phyloP scores from a whole-genome alignment of 2,797 vertebrate genomes.

The Pelodytes ibericus region DNA sequence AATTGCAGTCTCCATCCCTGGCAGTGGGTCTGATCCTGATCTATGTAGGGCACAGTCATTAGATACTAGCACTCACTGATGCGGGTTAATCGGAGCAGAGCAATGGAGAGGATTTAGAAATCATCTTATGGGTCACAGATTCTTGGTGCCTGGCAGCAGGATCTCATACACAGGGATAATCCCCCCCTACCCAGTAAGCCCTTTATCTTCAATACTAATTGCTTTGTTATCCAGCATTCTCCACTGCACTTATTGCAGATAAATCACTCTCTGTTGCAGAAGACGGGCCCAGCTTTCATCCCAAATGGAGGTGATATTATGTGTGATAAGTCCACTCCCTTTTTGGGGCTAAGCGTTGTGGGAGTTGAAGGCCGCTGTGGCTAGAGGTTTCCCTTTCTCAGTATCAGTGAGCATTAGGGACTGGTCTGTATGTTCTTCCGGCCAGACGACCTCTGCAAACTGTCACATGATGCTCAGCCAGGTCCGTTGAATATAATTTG shows the following conservation, averaged over 20 bases:
- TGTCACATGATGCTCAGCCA: too few relatives aligned
- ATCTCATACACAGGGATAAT: constrained; percentile 16
- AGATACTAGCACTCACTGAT: constrained; percentile 46
- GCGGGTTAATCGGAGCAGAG: constrained; percentile 46
- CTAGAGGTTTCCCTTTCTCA: too few relatives aligned
- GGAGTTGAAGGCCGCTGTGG: too few relatives aligned
- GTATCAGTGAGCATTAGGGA: too few relatives aligned
- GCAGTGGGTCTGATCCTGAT: constrained; percentile 5
- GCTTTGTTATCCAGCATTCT: constrained; percentile 40
- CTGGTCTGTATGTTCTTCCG: too few relatives aligned
- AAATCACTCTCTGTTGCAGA: neutral
- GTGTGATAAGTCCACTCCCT: too few relatives aligned
- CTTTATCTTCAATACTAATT: constrained; percentile 29
- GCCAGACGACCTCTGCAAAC: too few relatives aligned
- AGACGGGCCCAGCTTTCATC: too few relatives aligned
- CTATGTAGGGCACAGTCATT: constrained; percentile 53
- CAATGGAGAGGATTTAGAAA: constrained; percentile 53
- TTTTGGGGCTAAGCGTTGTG: too few relatives aligned
- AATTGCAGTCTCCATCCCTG: neutral
- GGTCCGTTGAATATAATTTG: too few relatives aligned
- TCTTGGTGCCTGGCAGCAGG: constrained; percentile 31
- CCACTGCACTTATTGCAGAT: constrained; percentile 16
- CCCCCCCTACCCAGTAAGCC: constrained; percentile 5
- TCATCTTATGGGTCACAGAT: constrained; percentile 44
- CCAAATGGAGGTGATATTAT: too few relatives aligned